Conservation (phyloP, 2,888 invertebrate genomes). For the Pyrgus malvae region DNA sequence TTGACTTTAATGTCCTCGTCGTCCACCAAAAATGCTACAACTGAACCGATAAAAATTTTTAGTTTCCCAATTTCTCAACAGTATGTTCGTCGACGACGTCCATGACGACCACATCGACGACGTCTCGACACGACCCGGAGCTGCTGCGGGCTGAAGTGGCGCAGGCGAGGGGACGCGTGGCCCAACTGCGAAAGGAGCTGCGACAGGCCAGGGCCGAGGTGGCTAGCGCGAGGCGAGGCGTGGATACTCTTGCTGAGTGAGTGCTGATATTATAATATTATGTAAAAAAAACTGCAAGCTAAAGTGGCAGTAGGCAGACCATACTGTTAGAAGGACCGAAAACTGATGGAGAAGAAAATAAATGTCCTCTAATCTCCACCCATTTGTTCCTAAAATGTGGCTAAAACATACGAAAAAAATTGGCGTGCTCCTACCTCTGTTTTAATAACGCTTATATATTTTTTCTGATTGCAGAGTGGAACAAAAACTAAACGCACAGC, state of each 20-base stretch:
- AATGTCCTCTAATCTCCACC: no score
- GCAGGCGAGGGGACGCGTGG: slow-evolving; percentile 93
- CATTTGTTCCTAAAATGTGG: no score
- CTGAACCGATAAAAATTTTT: no score
- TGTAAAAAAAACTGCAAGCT: no score
- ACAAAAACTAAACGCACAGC: slow-evolving; percentile 91
- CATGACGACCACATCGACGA: slow-evolving; percentile 87
- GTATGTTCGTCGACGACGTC: slow-evolving; percentile 91
- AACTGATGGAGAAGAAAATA: no score
- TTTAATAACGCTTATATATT: no score
- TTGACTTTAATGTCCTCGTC: no score
- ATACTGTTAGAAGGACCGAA: no score
- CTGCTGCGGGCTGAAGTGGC: slow-evolving; percentile 95
- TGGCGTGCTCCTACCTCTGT: no score
- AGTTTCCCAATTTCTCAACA: no score
- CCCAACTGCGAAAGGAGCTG: slow-evolving; percentile 93
- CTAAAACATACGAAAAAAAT: no score
- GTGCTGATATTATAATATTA: slow-evolving; percentile 53
- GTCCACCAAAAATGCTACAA: neutral
- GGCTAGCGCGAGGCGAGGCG: slow-evolving; percentile 94
- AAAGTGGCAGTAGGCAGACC: no score
- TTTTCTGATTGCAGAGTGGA: slow-evolving; percentile 87
- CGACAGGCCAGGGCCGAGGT: slow-evolving; percentile 96
- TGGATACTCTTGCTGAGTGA: slow-evolving; percentile 95
- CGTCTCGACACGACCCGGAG: slow-evolving; percentile 97